phyloP scores from a whole-genome alignment of 2,113 vertebrate species.

The Colistium nudipinnis region DNA sequence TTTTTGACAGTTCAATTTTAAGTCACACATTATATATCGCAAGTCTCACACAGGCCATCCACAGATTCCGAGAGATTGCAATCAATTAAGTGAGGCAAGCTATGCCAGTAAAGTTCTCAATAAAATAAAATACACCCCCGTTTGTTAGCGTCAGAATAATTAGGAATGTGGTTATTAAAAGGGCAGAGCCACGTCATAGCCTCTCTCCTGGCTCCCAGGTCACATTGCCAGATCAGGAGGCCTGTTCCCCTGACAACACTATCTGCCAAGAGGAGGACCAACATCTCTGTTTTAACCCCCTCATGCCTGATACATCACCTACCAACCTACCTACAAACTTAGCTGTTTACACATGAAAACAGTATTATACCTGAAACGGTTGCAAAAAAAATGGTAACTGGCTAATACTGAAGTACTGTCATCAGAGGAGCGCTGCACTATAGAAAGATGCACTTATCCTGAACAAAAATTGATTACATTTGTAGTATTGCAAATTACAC shows the following conservation, averaged over 20 bases:
- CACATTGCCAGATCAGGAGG: constrained; percentile 94
- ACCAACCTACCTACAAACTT: background rate
- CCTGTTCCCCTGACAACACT: constrained; percentile 92
- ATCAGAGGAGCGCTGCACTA: background rate
- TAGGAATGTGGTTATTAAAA: constrained; percentile 73
- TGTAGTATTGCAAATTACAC: background rate
- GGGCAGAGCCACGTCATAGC: constrained; percentile 85
- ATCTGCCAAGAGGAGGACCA: constrained; percentile 89
- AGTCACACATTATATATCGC: background rate
- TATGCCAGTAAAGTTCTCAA: background rate
- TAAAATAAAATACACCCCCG: constrained; percentile 1
- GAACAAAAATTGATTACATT: constrained; percentile 15
- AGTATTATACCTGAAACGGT: constrained; percentile 4
- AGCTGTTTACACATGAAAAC: background rate
- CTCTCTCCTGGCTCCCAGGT: constrained; percentile 90
- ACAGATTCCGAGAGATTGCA: background rate
- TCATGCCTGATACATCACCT: constrained; percentile 36
- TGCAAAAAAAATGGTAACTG: constrained; percentile 43
- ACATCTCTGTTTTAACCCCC: constrained; percentile 90
- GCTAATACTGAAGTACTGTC: constrained; percentile 27
- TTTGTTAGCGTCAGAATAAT: constrained; percentile 84
- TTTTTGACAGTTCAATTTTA: background rate
- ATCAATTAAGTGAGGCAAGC: background rate
- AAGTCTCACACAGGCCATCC: background rate
- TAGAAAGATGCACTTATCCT: constrained; percentile 3